Percentiles rank a stretch among this genome's conserved stretches.
Conservation (phyloP, 2,888 invertebrate genomes). For the Epistrophe grossulariae region DNA sequence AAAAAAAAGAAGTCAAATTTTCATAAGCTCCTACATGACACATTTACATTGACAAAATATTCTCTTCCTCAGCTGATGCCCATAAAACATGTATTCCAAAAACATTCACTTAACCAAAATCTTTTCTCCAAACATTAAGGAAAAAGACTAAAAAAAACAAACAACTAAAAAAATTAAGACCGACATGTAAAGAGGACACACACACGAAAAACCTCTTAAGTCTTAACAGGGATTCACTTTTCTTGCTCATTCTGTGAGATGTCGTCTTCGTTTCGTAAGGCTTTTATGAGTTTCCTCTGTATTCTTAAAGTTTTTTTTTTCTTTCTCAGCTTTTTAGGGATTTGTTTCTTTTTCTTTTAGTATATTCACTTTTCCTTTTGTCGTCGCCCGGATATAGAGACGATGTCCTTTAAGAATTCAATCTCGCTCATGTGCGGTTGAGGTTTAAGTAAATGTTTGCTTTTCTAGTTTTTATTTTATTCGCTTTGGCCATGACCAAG, state of each 20-base stretch:
- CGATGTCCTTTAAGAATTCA: slow-evolving; percentile 38
- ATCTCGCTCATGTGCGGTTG: slow-evolving; percentile 54
- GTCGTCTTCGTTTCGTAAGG: slow-evolving; percentile 10
- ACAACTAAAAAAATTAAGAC: slow-evolving; percentile 24
- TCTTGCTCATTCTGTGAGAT: slow-evolving; percentile 37
- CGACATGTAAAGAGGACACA: slow-evolving; percentile 26
- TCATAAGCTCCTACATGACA: slow-evolving; percentile 52
- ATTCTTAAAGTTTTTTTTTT: slow-evolving; percentile 35
- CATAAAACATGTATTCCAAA: slow-evolving; percentile 13
- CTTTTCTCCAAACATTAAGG: slow-evolving; percentile 30
- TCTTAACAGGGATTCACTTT: slow-evolving; percentile 69
- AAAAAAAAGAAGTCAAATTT: slow-evolving; percentile 18
- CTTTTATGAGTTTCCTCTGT: slow-evolving; percentile 66
- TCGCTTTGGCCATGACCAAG: slow-evolving; percentile 67
- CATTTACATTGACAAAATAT: slow-evolving; percentile 45
- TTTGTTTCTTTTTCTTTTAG: slow-evolving; percentile 13
- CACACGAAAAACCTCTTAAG: slow-evolving; percentile 69
- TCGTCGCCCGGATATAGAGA: slow-evolving; percentile 8
- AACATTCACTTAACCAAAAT: slow-evolving; percentile 65
- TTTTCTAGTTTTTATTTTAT: slow-evolving; percentile 39
- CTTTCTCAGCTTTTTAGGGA: slow-evolving; percentile 32
- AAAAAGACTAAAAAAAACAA: not conserved
- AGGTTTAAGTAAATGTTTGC: slow-evolving; percentile 71
- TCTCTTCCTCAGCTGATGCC: not conserved
- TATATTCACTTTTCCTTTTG: slow-evolving; percentile 21